phyloP scores from a whole-genome alignment of 2,113 vertebrate species.

The Myocastor coypus region DNA sequence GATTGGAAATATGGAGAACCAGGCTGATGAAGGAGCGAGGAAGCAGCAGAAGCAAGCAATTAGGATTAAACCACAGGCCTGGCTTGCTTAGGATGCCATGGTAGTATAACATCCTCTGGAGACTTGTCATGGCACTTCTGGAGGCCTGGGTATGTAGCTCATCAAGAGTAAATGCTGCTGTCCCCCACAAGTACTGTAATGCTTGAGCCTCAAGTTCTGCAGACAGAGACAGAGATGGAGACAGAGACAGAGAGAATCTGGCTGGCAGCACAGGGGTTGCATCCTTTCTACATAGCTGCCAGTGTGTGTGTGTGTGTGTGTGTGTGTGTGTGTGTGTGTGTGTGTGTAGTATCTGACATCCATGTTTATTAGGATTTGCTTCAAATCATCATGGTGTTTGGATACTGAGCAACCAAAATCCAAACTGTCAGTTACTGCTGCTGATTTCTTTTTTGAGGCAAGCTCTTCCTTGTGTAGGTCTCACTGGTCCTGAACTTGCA shows the following conservation, averaged over 20 bases:
- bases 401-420: conserved; percentile 38
- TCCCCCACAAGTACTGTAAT: neutral
- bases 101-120: neutral
- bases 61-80: neutral
- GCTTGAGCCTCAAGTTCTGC: neutral
- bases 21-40: conserved; percentile 10
- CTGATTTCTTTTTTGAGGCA: neutral
- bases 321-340: no score
- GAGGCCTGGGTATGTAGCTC: neutral
- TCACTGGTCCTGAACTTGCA: neutral
- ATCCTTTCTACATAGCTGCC: neutral
- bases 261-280: neutral
- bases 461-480: neutral
- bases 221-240: neutral
- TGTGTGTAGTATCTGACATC: conserved; percentile 17
- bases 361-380: conserved; percentile 12
- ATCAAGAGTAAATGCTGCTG: conserved; percentile 29
- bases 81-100: neutral
- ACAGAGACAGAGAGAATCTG: neutral
- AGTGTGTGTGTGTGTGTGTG: no score
- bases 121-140: neutral
- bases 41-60: neutral
- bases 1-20: neutral
- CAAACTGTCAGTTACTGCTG: conserved; percentile 37
- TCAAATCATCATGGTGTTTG: conserved; percentile 51